Conservation (phyloP, 2,113 vertebrate genomes). For the Willisornis vidua region DNA sequence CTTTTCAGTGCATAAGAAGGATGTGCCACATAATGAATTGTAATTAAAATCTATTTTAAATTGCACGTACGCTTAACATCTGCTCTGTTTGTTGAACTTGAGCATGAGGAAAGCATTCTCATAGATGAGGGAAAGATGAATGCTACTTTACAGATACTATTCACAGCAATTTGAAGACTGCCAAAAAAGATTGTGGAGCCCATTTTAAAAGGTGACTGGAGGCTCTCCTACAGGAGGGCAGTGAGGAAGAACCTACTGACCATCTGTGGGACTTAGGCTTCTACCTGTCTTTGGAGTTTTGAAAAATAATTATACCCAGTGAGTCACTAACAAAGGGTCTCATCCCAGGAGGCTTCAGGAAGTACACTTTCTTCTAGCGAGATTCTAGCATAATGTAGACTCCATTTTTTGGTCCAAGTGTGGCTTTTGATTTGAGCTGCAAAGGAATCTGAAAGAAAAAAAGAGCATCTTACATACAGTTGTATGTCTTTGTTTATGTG, state of each 20-base stretch:
- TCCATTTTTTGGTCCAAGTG: constrained; percentile 88
- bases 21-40: background rate
- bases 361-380: constrained; percentile 37
- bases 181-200: background rate
- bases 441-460: constrained; percentile 85
- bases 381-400: constrained; percentile 82
- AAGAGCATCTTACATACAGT: background rate
- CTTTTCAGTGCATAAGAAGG: background rate
- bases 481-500: background rate
- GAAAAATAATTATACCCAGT: background rate
- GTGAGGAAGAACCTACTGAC: background rate
- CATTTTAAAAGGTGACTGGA: background rate
- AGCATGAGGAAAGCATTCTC: background rate
- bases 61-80: background rate
- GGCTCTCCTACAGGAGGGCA: background rate
- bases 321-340: background rate
- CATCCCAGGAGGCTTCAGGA: background rate
- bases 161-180: constrained; percentile 6
- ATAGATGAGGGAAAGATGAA: background rate
- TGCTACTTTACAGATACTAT: background rate
- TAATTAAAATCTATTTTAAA: background rate
- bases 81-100: background rate
- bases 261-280: background rate
- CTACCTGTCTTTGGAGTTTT: background rate
- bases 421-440: constrained; percentile 84